Evolutionary conservation across 2,888 invertebrate genomes (phyloP).

Genomic region (Aplocera efformata): DNA sequence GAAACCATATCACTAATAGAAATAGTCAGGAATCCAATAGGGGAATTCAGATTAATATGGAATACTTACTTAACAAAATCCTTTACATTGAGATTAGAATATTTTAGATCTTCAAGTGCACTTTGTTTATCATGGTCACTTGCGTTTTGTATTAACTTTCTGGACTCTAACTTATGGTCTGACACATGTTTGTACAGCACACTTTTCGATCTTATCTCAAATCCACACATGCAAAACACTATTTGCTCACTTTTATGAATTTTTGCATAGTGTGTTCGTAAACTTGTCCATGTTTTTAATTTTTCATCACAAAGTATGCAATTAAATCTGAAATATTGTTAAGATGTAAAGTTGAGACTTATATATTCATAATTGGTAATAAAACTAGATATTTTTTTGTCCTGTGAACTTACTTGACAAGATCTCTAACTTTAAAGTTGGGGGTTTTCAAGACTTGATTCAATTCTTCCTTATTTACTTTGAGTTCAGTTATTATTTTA

Average conservation of each 20-base stretch:
- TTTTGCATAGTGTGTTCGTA: slow-evolving; percentile 52
- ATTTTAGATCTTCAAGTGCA: slow-evolving; percentile 44
- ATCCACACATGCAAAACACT: slow-evolving; percentile 63
- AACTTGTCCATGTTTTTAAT: slow-evolving; percentile 54
- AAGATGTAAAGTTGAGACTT: slow-evolving; percentile 2
- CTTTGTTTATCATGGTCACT: slow-evolving; percentile 36
- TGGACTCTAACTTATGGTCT: slow-evolving; percentile 58
- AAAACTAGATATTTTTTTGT: no score
- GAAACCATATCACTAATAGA: no score
- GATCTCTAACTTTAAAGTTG: slow-evolving; percentile 62
- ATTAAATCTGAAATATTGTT: slow-evolving; percentile 47
- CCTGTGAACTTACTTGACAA: slow-evolving; percentile 42
- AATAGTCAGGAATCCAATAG: no score
- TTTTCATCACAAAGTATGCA: slow-evolving; percentile 56
- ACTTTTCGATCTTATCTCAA: slow-evolving; percentile 60
- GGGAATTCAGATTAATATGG: no score
- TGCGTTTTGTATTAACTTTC: slow-evolving; percentile 40
- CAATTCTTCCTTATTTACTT: slow-evolving; percentile 48
- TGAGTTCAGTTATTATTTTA: slow-evolving; percentile 42
- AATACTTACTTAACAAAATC: slow-evolving; percentile 63
- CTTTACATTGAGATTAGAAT: slow-evolving; percentile 55
- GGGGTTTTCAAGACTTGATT: slow-evolving; percentile 50
- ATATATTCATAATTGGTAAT: no score
- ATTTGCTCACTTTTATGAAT: slow-evolving; percentile 56
- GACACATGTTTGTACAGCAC: slow-evolving; percentile 67